These are phyloP conservation scores for Sebastes schlegelii DNA, from an alignment of 2,113 vertebrate species.

Conservation along the genomic window DNA sequence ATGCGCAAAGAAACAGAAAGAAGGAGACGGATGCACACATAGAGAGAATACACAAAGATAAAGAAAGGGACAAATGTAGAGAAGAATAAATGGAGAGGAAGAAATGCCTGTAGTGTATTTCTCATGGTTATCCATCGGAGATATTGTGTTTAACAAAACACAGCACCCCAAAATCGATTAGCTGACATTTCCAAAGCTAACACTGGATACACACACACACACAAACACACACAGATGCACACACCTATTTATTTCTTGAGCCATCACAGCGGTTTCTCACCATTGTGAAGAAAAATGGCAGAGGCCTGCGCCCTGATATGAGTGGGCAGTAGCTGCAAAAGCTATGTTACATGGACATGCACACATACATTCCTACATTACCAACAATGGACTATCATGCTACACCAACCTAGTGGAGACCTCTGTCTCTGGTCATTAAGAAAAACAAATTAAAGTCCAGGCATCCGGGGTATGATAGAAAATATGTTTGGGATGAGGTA, in stretches of 20 bases:
- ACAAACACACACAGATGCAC: background rate
- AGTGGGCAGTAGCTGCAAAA: conserved; percentile 3
- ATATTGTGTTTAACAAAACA: conserved; percentile 54
- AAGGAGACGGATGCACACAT: background rate
- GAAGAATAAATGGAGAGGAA: background rate
- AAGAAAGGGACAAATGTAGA: background rate
- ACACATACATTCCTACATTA: background rate
- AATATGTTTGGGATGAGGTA: no score
- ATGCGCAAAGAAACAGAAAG: no score
- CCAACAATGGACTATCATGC: no score
- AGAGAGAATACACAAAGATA: background rate
- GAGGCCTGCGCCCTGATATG: background rate
- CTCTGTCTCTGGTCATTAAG: no score
- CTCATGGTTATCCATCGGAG: conserved; percentile 16
- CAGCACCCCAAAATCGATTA: conserved; percentile 46
- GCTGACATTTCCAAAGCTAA: conserved; percentile 57
- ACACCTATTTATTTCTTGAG: background rate
- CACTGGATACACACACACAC: background rate
- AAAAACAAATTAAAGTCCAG: no score
- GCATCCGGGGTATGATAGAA: no score
- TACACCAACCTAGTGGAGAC: no score
- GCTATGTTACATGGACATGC: background rate
- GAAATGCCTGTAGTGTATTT: background rate
- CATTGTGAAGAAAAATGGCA: background rate
- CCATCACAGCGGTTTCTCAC: background rate